These are phyloP conservation scores for Lasioglossum malachurum DNA, from an alignment of 2,888 invertebrate species.

Conservation along the genomic window DNA sequence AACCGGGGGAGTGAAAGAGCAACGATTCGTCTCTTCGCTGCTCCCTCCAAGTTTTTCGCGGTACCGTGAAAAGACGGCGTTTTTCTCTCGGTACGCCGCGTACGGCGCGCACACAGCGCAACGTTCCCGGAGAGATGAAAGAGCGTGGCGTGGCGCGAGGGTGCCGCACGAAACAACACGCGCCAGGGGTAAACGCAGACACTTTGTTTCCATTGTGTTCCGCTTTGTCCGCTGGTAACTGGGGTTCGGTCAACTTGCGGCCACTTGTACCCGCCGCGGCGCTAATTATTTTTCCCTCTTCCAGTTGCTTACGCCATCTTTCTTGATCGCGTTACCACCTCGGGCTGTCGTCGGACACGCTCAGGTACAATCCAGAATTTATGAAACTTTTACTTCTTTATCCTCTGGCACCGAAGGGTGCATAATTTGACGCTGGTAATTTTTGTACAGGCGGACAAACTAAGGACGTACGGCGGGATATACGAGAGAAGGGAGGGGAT, in stretches of 20 bases:
- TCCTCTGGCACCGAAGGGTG: neutral
- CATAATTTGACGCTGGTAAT: neutral
- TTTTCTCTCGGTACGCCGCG: neutral
- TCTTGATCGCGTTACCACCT: neutral
- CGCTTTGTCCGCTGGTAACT: constrained; percentile 33
- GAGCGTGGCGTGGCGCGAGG: constrained; percentile 33
- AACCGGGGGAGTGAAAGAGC: neutral
- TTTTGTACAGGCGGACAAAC: neutral
- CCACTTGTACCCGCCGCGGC: constrained; percentile 20
- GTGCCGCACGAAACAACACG: constrained; percentile 37
- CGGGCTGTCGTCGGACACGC: neutral
- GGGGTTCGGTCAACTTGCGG: constrained; percentile 38
- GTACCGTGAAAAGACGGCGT: constrained; percentile 45
- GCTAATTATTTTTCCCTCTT: neutral
- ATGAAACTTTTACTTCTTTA: neutral
- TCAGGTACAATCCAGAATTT: neutral
- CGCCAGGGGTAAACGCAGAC: constrained; percentile 46
- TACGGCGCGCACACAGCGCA: neutral
- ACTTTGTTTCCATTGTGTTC: constrained; percentile 57
- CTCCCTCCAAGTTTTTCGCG: constrained; percentile 37
- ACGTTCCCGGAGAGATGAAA: constrained; percentile 43
- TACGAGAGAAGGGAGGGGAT: neutral
- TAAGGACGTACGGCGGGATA: neutral
- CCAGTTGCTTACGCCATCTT: neutral
- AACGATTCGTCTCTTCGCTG: constrained; percentile 46